Base-by-base conservation (phyloP, 1,140 invertebrate species). In the Anthonomus grandis region DNA sequence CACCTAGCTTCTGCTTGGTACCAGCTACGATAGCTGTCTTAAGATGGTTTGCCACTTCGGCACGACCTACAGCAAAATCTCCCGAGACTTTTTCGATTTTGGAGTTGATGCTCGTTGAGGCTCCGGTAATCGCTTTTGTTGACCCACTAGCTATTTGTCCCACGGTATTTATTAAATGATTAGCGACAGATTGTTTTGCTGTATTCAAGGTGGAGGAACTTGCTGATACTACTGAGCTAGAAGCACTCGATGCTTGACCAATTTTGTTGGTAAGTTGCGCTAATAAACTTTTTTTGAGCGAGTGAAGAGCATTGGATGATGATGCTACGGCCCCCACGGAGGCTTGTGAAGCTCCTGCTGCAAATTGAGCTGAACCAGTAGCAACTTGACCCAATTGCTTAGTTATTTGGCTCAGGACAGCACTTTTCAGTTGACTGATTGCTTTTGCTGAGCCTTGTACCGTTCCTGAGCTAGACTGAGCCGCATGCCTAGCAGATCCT, bases 181-280 rank as follows among this genome's bases (percentile, higher is more conserved):
- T 8, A 10, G 46, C 17, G 12, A 13, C 17, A 22, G n/a, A n/a
- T n/a, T n/a, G n/a, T n/a, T 15, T 54, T 2, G 42, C 19, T 3
- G 52, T 36, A n/a, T n/a, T n/a, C n/a, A n/a, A n/a, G n/a, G n/a
- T n/a, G n/a, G n/a, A n/a, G n/a, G 18, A 17, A 17, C 15, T 19
- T 19, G 52, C 18, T 12, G 42, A 55, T 17, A 15, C 52, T 10
- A 31, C 17, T 9, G 31, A 4, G 12, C 19, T 75, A 2, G 78
- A 79, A n/a, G 76, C 74, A 52, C 76, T 75, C 0, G 76, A 76
- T 9, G 79, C 54, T 22, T 79, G 71, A 0, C 76, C 75, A 4
- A 83, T 72, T 68, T 83, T 82, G 25, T 74, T 77, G 52, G 78
- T 72, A 24, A 83, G 60, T 1, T 78, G 78, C 15, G 76, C 71